Evolutionary conservation across 92 coral and sea anemone genomes (phyloP).

Genomic region (Parazoanthus atlanticus): DNA sequence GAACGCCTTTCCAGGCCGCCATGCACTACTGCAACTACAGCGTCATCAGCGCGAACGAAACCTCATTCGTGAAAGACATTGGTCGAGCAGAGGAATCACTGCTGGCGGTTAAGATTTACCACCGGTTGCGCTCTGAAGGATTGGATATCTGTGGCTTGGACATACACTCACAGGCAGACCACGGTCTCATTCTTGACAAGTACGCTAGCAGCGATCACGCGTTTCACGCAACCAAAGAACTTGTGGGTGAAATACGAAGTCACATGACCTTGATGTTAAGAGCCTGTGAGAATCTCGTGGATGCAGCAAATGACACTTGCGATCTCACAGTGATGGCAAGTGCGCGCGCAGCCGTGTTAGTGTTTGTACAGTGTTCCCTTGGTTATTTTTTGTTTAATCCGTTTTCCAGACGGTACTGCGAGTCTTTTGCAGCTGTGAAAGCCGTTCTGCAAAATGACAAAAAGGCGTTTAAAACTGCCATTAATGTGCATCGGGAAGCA

Average conservation of each 20-base stretch:
- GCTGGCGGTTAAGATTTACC: conserved; percentile 12
- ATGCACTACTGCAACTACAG: conserved; percentile 18
- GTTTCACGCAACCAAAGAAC: not conserved
- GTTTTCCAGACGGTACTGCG: not conserved
- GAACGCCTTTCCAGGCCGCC: conserved; percentile 29
- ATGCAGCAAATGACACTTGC: conserved; percentile 18
- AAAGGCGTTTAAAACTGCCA: too few species aligned
- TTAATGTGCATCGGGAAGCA: too few species aligned
- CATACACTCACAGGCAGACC: not conserved
- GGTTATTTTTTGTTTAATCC: not conserved
- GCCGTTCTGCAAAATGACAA: not conserved
- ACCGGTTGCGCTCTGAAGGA: not conserved
- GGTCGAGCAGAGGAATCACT: conserved; percentile 20
- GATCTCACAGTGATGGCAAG: conserved; percentile 4
- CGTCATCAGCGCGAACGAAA: conserved; percentile 21
- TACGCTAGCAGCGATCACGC: conserved; percentile 19
- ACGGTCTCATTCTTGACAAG: conserved; percentile 18
- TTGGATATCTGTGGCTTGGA: not conserved
- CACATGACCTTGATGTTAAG: conserved; percentile 15
- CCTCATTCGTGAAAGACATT: conserved; percentile 13
- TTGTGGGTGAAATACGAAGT: not conserved
- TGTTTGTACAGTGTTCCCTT: not conserved
- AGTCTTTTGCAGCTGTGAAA: not conserved
- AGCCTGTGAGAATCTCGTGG: conserved; percentile 10
- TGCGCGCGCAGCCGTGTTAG: conserved; percentile 19